A percentile compares a stretch with the other conserved stretches of the same genome.
Conservation (phyloP, 2,113 vertebrate genomes). For the Caloenas nicobarica region DNA sequence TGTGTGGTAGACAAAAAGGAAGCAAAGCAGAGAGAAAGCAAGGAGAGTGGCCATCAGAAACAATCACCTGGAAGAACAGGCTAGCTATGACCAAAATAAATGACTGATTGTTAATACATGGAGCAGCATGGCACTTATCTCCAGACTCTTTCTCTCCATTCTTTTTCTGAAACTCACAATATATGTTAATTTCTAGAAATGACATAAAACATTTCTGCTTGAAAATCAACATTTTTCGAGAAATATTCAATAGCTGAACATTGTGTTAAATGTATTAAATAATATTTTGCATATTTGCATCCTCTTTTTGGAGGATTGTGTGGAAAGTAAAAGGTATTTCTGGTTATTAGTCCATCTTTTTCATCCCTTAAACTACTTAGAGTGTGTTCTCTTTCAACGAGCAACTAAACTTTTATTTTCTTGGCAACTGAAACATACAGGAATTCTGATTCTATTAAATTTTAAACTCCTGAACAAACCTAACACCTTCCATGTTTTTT, state of each 20-base stretch:
- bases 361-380: neutral
- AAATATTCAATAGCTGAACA: neutral
- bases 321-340: neutral
- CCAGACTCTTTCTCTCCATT: neutral
- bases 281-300: neutral
- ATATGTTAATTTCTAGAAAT: neutral
- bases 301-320: neutral
- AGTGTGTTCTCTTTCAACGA: neutral
- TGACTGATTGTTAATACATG: neutral
- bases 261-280: neutral
- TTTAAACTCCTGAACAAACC: neutral
- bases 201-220: neutral
- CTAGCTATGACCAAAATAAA: neutral
- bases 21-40: neutral
- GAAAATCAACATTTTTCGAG: neutral
- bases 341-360: neutral
- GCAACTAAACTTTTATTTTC: neutral
- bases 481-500: neutral
- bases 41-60: neutral
- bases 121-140: fast-evolving
- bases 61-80: neutral
- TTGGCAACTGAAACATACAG: neutral
- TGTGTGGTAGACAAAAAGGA: neutral
- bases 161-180: neutral
- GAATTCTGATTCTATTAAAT: neutral